Conservation (phyloP, 2,888 invertebrate species). For the Geotrupes spiniger region DNA sequence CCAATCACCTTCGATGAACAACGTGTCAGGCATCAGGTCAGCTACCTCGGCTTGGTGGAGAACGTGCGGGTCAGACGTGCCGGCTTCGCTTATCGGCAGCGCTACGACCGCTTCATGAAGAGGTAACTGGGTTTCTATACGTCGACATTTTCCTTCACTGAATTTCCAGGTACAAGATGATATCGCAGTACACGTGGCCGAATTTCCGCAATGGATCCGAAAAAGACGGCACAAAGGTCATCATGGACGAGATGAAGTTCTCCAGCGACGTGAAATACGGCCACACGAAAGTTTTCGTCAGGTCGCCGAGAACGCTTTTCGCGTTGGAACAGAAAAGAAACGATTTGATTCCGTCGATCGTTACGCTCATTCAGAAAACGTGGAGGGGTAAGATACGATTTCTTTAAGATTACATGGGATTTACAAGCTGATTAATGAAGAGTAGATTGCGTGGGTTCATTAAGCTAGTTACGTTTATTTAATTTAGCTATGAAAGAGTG, state of each 20-base stretch:
- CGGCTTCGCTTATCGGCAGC: constrained; percentile 94
- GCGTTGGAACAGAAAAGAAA: constrained; percentile 83
- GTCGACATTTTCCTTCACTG: not conserved
- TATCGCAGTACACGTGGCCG: constrained; percentile 95
- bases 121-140: constrained; percentile 51
- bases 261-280: constrained; percentile 88
- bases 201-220: constrained; percentile 79
- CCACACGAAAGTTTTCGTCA: constrained; percentile 92
- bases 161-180: constrained; percentile 86
- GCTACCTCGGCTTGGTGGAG: constrained; percentile 90
- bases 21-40: constrained; percentile 70
- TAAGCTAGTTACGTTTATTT: too few species aligned
- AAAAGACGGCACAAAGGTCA: constrained; percentile 79
- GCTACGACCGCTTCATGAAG: constrained; percentile 89
- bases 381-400: constrained; percentile 64
- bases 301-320: constrained; percentile 89
- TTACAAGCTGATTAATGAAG: too few species aligned
- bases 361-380: constrained; percentile 91
- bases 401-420: too few species aligned
- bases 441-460: too few species aligned
- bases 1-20: constrained; percentile 82
- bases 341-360: constrained; percentile 85
- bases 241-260: constrained; percentile 77
- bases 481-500: too few species aligned
- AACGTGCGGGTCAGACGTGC: constrained; percentile 94